A percentile compares a stretch with the other conserved stretches of the same genome.
These are phyloP conservation scores for Eristalis intricaria DNA, from an alignment of 2,888 invertebrate genomes.

Conservation along the genomic window DNA sequence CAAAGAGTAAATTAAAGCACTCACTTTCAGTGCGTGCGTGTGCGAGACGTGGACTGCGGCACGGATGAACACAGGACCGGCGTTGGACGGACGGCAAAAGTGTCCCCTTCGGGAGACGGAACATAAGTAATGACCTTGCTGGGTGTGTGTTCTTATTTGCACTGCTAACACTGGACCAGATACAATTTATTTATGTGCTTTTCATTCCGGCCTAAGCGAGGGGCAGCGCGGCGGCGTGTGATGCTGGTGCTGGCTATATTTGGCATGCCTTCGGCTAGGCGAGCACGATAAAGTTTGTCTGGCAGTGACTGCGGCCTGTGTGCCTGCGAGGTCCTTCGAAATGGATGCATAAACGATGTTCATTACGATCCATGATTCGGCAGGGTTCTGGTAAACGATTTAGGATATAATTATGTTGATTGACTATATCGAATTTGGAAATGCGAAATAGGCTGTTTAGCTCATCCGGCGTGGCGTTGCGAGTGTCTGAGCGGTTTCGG, in stretches of 20 bases:
- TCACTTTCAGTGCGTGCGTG: conserved; percentile 1
- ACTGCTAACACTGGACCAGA: conserved; percentile 35
- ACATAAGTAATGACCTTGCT: conserved; percentile 70
- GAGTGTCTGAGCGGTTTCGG: neutral
- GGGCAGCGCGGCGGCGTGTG: neutral
- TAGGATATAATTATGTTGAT: neutral
- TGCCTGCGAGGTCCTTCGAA: neutral
- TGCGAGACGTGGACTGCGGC: neutral
- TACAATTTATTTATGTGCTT: conserved; percentile 56
- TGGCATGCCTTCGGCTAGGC: conserved; percentile 35
- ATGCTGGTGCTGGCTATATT: conserved; percentile 19
- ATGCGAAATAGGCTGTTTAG: neutral
- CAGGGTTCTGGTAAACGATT: neutral
- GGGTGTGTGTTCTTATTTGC: conserved; percentile 29
- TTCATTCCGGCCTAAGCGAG: conserved; percentile 3
- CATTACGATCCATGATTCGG: neutral
- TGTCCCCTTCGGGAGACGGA: conserved; percentile 60
- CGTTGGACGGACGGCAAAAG: conserved; percentile 39
- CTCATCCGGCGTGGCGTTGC: neutral
- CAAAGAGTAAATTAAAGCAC: conserved; percentile 62
- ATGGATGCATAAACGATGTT: neutral
- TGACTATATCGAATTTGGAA: neutral
- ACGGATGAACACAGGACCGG: conserved; percentile 8
- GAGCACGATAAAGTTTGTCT: neutral
- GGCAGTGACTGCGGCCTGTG: neutral